Percentiles rank a stretch among this genome's conserved stretches.
phyloP scores from a whole-genome alignment of 2,888 invertebrate species.

The Eilema depressum region DNA sequence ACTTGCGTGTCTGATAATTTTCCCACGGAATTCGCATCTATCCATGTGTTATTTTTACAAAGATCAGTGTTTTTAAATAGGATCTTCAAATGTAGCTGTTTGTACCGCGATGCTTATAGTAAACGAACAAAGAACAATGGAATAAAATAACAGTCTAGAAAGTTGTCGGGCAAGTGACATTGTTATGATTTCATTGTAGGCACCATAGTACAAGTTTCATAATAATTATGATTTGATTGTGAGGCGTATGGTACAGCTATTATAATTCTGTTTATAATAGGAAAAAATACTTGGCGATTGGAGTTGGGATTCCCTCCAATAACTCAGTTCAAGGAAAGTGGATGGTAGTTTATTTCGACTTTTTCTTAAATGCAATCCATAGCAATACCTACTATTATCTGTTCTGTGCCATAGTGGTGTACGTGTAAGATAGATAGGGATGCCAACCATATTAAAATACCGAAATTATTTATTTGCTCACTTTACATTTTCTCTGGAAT shows the following conservation, averaged over 20 bases:
- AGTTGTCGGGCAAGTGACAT: slow-evolving; percentile 36
- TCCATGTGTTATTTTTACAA: slow-evolving; percentile 7
- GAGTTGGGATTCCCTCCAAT: background rate
- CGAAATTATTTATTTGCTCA: no score
- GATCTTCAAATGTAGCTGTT: slow-evolving; percentile 11
- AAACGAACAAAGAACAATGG: slow-evolving; percentile 43
- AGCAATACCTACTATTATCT: no score
- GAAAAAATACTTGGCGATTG: background rate
- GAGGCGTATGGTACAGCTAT: background rate
- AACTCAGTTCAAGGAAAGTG: background rate
- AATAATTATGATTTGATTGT: slow-evolving; percentile 9
- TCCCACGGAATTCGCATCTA: slow-evolving; percentile 6
- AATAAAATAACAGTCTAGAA: slow-evolving; percentile 39
- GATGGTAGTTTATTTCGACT: background rate
- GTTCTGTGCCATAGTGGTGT: no score
- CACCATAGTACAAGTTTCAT: slow-evolving; percentile 16
- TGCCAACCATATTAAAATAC: no score
- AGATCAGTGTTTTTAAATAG: slow-evolving; percentile 17
- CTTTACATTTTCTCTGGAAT: no score
- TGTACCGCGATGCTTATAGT: slow-evolving; percentile 18
- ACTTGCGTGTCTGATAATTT: background rate
- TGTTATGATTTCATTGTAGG: slow-evolving; percentile 43
- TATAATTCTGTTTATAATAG: background rate
- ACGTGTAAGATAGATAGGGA: no score
- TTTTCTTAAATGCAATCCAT: background rate